These are phyloP conservation scores for Battus philenor DNA, from an alignment of 1,140 invertebrate species.

Conservation along the genomic window DNA sequence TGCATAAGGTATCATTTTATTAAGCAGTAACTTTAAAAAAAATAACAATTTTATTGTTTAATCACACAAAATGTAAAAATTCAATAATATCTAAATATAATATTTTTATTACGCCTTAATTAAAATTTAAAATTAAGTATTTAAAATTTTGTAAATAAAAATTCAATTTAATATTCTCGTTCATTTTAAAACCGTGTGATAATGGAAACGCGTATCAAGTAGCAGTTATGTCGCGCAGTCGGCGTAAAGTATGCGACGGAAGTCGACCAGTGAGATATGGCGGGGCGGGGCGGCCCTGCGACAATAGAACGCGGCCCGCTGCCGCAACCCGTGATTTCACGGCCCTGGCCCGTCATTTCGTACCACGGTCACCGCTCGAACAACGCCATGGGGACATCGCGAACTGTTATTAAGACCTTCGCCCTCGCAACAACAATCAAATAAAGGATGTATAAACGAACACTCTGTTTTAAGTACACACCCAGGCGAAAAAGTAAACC, in stretches of 20 bases:
- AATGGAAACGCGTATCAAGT: conserved; percentile 25
- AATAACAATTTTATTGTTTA: too few species aligned
- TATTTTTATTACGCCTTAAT: neutral
- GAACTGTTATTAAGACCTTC: conserved; percentile 11
- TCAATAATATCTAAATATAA: neutral
- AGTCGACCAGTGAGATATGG: conserved; percentile 31
- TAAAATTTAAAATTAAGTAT: neutral
- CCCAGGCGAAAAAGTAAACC: too few species aligned
- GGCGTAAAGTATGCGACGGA: conserved; percentile 30
- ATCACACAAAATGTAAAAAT: neutral
- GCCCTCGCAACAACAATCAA: too few species aligned
- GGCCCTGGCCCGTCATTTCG: conserved; percentile 33
- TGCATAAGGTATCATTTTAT: too few species aligned
- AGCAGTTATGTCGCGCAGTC: conserved; percentile 28
- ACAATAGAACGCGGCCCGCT: conserved; percentile 13
- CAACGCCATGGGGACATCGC: conserved; percentile 17
- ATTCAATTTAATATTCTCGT: too few species aligned
- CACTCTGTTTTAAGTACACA: too few species aligned
- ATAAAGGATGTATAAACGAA: too few species aligned
- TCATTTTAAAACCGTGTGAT: too few species aligned
- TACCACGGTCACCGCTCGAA: conserved; percentile 25
- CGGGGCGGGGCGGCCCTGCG: conserved; percentile 22
- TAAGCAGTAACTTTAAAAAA: too few species aligned
- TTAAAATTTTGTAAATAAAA: too few species aligned
- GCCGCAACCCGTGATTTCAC: conserved; percentile 29